Conservation (phyloP, 30 jellyfish, hydroid and myxozoan genomes). For the Rhopilema esculentum region DNA sequence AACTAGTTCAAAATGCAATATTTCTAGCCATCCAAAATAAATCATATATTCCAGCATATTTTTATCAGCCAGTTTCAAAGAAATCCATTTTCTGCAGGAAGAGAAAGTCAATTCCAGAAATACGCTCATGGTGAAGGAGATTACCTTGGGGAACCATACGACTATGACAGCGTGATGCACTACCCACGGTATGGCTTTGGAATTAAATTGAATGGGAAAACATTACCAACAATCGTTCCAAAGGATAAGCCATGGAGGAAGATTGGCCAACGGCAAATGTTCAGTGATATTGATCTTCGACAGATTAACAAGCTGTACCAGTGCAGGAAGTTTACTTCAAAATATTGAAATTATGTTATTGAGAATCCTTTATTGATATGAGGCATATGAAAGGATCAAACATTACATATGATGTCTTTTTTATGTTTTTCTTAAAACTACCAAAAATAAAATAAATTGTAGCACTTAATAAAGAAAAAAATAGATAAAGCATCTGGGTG, state of each 20-base stretch:
- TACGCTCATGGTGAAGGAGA: conserved; percentile 56
- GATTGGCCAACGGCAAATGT: conserved; percentile 51
- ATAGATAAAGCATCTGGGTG: too few relatives aligned
- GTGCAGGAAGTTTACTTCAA: conserved; percentile 14
- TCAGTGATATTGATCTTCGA: conserved; percentile 58
- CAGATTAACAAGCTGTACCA: conserved; percentile 60
- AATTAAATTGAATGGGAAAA: not conserved
- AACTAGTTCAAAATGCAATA: too few relatives aligned
- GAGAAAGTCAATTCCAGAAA: conserved; percentile 56
- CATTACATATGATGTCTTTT: too few relatives aligned
- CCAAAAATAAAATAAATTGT: too few relatives aligned
- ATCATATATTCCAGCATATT: too few relatives aligned
- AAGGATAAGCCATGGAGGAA: conserved; percentile 50
- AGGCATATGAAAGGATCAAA: too few relatives aligned
- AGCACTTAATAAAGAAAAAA: too few relatives aligned
- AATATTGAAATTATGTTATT: too few relatives aligned
- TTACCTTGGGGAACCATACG: conserved; percentile 65
- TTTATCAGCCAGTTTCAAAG: too few relatives aligned
- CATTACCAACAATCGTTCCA: conserved; percentile 30
- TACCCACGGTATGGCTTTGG: conserved; percentile 67
- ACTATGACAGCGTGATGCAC: conserved; percentile 63
- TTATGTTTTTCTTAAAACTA: too few relatives aligned
- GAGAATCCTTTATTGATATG: too few relatives aligned
- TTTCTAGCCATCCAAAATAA: too few relatives aligned
- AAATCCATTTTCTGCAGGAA: conserved; percentile 13